These are phyloP conservation scores for Oligia latruncula DNA, from an alignment of 2,888 invertebrate genomes.

Conservation along the genomic window DNA sequence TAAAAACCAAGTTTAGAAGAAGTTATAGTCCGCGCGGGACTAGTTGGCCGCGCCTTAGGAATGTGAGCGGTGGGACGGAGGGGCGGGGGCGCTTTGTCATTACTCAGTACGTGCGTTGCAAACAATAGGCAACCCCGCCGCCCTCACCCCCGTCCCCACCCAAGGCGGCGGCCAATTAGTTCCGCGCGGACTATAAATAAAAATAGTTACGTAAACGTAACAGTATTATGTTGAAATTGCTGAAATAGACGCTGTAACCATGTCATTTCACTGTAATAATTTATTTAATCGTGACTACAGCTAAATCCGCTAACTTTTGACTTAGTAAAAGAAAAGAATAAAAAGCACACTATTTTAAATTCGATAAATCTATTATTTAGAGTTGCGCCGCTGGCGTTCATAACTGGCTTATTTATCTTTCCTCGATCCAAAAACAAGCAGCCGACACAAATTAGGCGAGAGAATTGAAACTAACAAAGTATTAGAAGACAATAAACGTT, in stretches of 20 bases:
- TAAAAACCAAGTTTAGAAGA: background rate
- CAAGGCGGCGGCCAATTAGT: no score
- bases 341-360: slow-evolving; percentile 19
- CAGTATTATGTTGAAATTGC: background rate
- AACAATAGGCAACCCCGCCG: no score
- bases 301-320: slow-evolving; percentile 9
- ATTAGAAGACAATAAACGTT: slow-evolving; percentile 32
- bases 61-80: no score
- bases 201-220: slow-evolving; percentile 2
- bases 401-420: slow-evolving; percentile 42
- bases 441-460: slow-evolving; percentile 25
- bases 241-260: background rate
- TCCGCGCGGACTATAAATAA: background rate
- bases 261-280: slow-evolving; percentile 12
- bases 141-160: no score
- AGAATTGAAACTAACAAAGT: slow-evolving; percentile 48
- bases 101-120: no score
- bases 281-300: slow-evolving; percentile 16
- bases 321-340: slow-evolving; percentile 17
- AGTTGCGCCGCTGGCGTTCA: slow-evolving; percentile 29
- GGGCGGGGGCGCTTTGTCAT: no score
- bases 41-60: no score
- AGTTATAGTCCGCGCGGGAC: no score
- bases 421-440: slow-evolving; percentile 43
- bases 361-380: slow-evolving; percentile 29